These are phyloP conservation scores for Clytia hemisphaerica DNA, from an alignment of 30 jellyfish, hydroid and myxozoan genomes.

Conservation along the genomic window DNA sequence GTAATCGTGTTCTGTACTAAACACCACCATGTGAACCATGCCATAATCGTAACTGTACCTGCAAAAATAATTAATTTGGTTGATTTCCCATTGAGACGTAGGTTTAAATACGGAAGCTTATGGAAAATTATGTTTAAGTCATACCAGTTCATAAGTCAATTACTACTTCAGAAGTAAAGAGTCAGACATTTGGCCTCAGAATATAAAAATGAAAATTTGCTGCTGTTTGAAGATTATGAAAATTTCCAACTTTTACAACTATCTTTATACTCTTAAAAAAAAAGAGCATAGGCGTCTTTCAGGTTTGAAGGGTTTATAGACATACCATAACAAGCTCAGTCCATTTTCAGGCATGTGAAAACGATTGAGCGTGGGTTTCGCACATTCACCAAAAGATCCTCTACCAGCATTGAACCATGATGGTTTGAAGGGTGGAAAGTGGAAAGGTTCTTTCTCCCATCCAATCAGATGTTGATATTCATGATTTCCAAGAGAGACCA, in stretches of 20 bases:
- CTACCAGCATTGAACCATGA: constrained; percentile 58
- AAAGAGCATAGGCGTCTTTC: no score
- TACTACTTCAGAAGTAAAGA: no score
- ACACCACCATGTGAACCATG: constrained; percentile 60
- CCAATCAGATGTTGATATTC: constrained; percentile 80
- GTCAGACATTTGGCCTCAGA: no score
- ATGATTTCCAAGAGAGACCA: constrained; percentile 88
- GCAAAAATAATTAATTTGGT: not conserved
- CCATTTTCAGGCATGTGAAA: constrained; percentile 96
- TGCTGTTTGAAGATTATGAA: no score
- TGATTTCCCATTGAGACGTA: no score
- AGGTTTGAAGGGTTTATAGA: no score
- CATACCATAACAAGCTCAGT: constrained; percentile 69
- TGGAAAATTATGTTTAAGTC: no score
- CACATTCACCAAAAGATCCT: constrained; percentile 92
- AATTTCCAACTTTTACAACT: no score
- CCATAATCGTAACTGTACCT: constrained; percentile 95
- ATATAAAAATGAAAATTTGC: no score
- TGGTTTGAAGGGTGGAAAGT: constrained; percentile 73
- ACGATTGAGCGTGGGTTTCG: constrained; percentile 76
- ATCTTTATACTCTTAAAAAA: no score
- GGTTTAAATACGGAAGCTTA: no score
- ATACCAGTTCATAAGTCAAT: no score
- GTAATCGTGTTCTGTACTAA: constrained; percentile 78
- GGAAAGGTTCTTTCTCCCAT: constrained; percentile 81